Evolutionary conservation across 2,113 vertebrate species (phyloP), one percentile per base, ranked within the genome.

Genomic region (Oryzias woworae): DNA sequence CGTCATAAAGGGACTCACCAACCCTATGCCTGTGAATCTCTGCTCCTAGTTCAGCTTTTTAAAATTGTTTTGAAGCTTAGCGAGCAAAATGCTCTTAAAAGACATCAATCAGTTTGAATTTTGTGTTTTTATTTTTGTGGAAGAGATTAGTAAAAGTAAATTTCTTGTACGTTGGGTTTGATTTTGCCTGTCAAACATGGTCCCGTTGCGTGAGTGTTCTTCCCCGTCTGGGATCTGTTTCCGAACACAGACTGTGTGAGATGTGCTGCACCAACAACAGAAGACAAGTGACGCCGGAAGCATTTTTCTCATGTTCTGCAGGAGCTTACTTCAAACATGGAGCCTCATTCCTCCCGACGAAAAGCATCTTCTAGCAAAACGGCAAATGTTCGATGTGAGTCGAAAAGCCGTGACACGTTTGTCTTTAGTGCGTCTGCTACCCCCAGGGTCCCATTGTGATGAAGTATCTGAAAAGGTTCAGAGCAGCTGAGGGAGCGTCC

Each of bases 1-100:
- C 1, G 46, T 70, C 76, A 73, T 86, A 85, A 86, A 85, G 84
- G 84, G 80, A 85, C 54, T 23, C 20, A 66, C 58, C 55, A 22
- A 61, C 58, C 59, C 47, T 62, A 66, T 59, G 51, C 54, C 75
- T 44, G 36, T 48, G 22, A 69, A 23, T 55, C 60, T 58, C 57
- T 75, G 46, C 57, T 55, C 61, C 17, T 57, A 53, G 72, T 43
- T 75, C 48, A 44, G 0, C 41, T 44, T 49, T 56, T 54, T 22
- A 42, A 57, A 46, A 80, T 68, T 57, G 43, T 62, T 41, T 66
- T 5, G 50, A 47, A 65, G 53, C 28, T 24, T 64, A 81, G 77
- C 31, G 28, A 17, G 14, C 18, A 10, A 36, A 36, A 36, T 2
- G 36, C 36, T 36, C 36, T 12, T 36, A 36, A 36, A 36, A 36